phyloP scores from a whole-genome alignment of 1,140 invertebrate genomes.

The Zaprionus tsacasi region DNA sequence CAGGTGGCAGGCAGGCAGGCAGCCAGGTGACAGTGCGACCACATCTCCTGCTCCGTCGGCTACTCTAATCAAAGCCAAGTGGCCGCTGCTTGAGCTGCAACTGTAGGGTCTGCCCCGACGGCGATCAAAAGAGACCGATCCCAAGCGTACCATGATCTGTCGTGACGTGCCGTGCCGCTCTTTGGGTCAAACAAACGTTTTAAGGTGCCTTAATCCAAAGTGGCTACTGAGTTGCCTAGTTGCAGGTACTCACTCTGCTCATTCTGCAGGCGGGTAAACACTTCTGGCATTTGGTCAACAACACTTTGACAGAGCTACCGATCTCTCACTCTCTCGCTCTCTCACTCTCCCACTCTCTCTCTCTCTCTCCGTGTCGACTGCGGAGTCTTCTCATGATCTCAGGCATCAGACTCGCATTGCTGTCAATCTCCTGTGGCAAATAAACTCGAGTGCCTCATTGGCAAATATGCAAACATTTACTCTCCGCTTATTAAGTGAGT shows the following conservation, averaged over 20 bases:
- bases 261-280: slow-evolving; percentile 56
- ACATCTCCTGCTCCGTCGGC: not conserved
- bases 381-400: slow-evolving; percentile 31
- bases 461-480: slow-evolving; percentile 78
- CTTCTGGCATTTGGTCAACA: slow-evolving; percentile 68
- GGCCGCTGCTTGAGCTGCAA: slow-evolving; percentile 68
- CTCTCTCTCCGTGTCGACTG: too few species aligned
- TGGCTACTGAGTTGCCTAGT: slow-evolving; percentile 76
- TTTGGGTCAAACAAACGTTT: slow-evolving; percentile 76
- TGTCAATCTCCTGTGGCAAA: slow-evolving; percentile 81
- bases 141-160: slow-evolving; percentile 9
- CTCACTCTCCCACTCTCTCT: slow-evolving; percentile 8
- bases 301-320: slow-evolving; percentile 60
- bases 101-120: slow-evolving; percentile 59
- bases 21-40: slow-evolving; percentile 1
- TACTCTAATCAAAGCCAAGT: slow-evolving; percentile 62
- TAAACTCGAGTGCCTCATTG: slow-evolving; percentile 75
- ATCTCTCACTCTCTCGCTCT: slow-evolving; percentile 40
- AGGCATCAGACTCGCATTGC: slow-evolving; percentile 64
- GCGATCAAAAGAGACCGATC: slow-evolving; percentile 68
- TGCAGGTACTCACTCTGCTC: slow-evolving; percentile 35
- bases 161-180: slow-evolving; percentile 34
- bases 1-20: slow-evolving; percentile 2
- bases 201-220: slow-evolving; percentile 71
- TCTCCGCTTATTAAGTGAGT: slow-evolving; percentile 79